A percentile compares a stretch with the other conserved stretches of the same genome.
phyloP scores from a whole-genome alignment of 2,113 vertebrate genomes.

The Syngnathoides biaculeatus region DNA sequence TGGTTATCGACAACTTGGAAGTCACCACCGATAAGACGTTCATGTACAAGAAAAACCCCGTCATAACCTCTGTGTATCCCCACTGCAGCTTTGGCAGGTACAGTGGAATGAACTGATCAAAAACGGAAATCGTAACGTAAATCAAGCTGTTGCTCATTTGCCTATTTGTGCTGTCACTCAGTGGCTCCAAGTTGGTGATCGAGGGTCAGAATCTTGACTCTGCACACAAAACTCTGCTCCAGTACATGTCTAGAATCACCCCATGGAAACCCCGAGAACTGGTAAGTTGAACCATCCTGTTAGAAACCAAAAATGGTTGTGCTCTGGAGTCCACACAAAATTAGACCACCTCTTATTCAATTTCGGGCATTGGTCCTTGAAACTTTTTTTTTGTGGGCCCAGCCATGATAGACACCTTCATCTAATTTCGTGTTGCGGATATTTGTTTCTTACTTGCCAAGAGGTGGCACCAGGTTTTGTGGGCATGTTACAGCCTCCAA shows the following conservation, averaged over 20 bases:
- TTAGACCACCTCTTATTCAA: too few relatives aligned
- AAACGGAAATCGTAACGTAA: not conserved
- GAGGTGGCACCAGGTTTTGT: too few relatives aligned
- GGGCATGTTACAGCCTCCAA: too few relatives aligned
- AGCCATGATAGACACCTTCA: too few relatives aligned
- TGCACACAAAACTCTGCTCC: conserved; percentile 57
- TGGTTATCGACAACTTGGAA: conserved; percentile 75
- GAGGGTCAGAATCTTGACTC: conserved; percentile 81
- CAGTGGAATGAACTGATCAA: not conserved
- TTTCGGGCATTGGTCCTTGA: too few relatives aligned
- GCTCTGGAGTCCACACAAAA: too few relatives aligned
- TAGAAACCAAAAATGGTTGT: not conserved
- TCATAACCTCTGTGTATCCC: conserved; percentile 69
- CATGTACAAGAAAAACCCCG: conserved; percentile 77
- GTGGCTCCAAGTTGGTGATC: conserved; percentile 81
- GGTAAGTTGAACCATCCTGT: conserved; percentile 28
- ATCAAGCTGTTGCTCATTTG: not conserved
- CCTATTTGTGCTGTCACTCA: conserved; percentile 34
- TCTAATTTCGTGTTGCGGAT: too few relatives aligned
- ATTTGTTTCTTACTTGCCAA: too few relatives aligned
- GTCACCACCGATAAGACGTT: conserved; percentile 70
- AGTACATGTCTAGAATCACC: conserved; percentile 52
- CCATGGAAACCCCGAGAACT: not conserved
- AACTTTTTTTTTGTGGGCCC: too few relatives aligned
- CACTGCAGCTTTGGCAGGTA: conserved; percentile 78